Evolutionary conservation across 1,140 invertebrate genomes (phyloP).

Genomic region (Heterodera schachtii): DNA sequence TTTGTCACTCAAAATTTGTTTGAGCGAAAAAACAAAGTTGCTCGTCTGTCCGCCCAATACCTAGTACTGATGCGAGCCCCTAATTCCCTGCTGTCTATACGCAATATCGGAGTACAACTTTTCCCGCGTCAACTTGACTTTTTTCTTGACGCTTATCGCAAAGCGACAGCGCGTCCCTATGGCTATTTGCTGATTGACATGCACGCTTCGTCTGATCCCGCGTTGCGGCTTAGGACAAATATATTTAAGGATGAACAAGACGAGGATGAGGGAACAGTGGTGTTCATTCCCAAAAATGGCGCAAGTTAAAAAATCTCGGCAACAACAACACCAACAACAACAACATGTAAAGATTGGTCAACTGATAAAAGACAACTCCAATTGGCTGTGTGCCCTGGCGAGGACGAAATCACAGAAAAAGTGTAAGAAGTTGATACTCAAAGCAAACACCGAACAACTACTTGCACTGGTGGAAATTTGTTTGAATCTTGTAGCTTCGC

Average conservation of each 20-base stretch:
- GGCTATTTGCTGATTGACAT: constrained; percentile 25
- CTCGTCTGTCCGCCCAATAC: constrained; percentile 20
- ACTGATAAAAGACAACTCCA: constrained; percentile 11
- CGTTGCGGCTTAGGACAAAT: constrained; percentile 23
- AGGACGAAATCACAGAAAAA: constrained; percentile 5
- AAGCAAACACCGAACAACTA: constrained; percentile 6
- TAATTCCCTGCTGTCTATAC: constrained; percentile 2
- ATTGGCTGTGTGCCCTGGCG: not conserved
- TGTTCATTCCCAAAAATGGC: constrained; percentile 25
- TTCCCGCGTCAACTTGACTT: constrained; percentile 14
- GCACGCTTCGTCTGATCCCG: constrained; percentile 19
- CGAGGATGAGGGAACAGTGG: constrained; percentile 6
- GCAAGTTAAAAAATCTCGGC: no score
- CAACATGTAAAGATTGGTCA: constrained; percentile 8
- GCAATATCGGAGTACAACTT: constrained; percentile 20
- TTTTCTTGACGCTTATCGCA: constrained; percentile 24
- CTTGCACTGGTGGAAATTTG: constrained; percentile 21
- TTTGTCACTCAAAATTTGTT: constrained; percentile 30
- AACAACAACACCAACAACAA: not conserved
- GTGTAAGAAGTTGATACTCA: not conserved
- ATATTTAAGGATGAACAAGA: constrained; percentile 19
- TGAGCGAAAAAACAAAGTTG: constrained; percentile 26
- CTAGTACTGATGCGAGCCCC: constrained; percentile 19
- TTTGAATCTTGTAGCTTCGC: constrained; percentile 14
- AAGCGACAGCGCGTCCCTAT: constrained; percentile 21